These are phyloP conservation scores for Pseudanteris insignis DNA, from an alignment of 2,888 invertebrate genomes.

Conservation along the genomic window DNA sequence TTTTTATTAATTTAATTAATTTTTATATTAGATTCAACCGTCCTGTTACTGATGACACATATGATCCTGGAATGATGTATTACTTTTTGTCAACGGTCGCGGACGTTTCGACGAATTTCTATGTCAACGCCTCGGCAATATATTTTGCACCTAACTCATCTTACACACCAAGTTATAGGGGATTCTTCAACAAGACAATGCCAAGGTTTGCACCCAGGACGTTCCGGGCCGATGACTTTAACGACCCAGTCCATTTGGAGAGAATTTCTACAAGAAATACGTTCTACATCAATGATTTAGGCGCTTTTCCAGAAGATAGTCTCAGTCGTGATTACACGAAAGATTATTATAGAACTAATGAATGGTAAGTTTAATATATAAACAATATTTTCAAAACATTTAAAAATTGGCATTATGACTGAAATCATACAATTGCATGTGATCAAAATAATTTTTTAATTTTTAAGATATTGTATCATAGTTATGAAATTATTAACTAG, in stretches of 20 bases:
- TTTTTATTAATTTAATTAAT: too few species aligned
- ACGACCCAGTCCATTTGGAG: slow-evolving; percentile 94
- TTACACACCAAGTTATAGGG: slow-evolving; percentile 92
- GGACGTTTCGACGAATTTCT: slow-evolving; percentile 91
- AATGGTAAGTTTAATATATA: slow-evolving; percentile 80
- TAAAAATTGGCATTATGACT: too few species aligned
- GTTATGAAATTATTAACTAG: too few species aligned
- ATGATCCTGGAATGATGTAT: slow-evolving; percentile 98
- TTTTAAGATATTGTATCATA: too few species aligned
- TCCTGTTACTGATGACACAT: slow-evolving; percentile 89
- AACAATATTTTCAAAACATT: too few species aligned
- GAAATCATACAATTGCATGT: too few species aligned
- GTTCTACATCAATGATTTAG: slow-evolving; percentile 85
- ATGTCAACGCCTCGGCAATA: slow-evolving; percentile 90
- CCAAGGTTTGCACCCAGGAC: slow-evolving; percentile 94
- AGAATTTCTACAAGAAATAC: slow-evolving; percentile 95
- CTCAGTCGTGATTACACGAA: slow-evolving; percentile 88
- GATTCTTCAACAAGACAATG: slow-evolving; percentile 96
- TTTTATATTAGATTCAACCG: slow-evolving; percentile 76
- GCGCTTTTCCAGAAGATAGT: slow-evolving; percentile 83
- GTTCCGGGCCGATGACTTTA: slow-evolving; percentile 90
- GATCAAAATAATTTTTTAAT: too few species aligned
- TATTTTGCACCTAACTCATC: slow-evolving; percentile 95
- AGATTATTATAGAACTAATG: slow-evolving; percentile 89
- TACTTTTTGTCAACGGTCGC: slow-evolving; percentile 94